Conservation (phyloP, 2,113 vertebrate species). For the Nipponia nippon region DNA sequence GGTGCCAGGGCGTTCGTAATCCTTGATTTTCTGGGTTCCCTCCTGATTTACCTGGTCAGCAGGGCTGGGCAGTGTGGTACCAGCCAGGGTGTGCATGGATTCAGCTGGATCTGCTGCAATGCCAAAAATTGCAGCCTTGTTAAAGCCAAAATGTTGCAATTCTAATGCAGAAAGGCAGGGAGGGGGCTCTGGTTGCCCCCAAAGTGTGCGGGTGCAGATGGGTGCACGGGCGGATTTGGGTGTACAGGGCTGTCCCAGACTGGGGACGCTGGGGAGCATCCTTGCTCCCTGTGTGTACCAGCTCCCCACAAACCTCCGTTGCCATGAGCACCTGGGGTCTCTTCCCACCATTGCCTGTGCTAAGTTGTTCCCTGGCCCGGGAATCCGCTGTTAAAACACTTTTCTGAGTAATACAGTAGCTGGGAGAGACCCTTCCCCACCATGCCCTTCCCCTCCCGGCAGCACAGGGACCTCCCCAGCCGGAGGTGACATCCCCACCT, state of each 20-base stretch:
- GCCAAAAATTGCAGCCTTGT: neutral
- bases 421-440: neutral
- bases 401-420: neutral
- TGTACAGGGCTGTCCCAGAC: neutral
- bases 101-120: neutral
- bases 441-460: neutral
- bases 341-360: fast-evolving
- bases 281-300: too few species aligned
- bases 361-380: neutral
- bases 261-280: neutral
- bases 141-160: neutral
- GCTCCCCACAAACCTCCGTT: neutral
- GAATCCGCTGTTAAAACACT: neutral
- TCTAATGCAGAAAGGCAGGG: neutral
- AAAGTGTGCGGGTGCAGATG: fast-evolving
- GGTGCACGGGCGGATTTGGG: neutral
- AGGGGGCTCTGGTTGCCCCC: neutral
- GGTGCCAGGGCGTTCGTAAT: neutral
- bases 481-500: neutral
- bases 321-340: neutral
- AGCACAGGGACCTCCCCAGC: neutral
- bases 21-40: neutral
- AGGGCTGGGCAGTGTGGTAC: neutral
- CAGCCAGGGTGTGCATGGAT: neutral
- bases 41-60: neutral